Percentiles rank a stretch among this genome's conserved stretches.
Conservation (phyloP, 92 coral and sea anemone genomes). For the Desmophyllum pertusum region DNA sequence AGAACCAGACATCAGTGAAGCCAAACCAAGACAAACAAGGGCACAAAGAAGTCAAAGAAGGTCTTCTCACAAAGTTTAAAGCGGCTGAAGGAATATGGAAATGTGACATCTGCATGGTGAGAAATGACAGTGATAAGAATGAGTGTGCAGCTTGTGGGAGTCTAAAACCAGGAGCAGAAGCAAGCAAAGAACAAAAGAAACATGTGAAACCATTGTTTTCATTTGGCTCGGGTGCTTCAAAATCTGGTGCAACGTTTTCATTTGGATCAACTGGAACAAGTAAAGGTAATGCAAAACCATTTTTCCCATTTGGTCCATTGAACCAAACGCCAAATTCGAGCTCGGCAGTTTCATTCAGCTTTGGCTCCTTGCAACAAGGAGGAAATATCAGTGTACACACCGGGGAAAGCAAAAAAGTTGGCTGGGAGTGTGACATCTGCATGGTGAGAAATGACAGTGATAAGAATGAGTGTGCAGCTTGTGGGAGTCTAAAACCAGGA, state of each 20-base stretch:
- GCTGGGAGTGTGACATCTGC: slow-evolving; percentile 71
- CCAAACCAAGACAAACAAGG: background rate
- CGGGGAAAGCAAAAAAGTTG: background rate
- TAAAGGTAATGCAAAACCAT: background rate
- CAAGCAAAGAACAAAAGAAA: background rate
- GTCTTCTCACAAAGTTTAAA: slow-evolving; percentile 46
- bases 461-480: slow-evolving; percentile 50
- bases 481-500: slow-evolving; percentile 44
- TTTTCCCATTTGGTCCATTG: background rate
- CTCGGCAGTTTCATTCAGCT: background rate
- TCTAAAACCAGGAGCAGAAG: slow-evolving; percentile 45
- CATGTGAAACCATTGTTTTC: background rate
- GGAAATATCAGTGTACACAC: background rate
- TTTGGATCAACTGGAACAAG: background rate
- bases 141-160: slow-evolving; percentile 63
- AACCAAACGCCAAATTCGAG: background rate
- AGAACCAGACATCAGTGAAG: slow-evolving; percentile 3
- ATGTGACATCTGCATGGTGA: slow-evolving; percentile 59
- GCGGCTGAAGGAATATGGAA: slow-evolving; percentile 70
- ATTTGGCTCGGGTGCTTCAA: background rate
- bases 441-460: slow-evolving; percentile 47
- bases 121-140: slow-evolving; percentile 42
- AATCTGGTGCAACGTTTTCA: background rate
- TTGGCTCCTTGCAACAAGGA: background rate
- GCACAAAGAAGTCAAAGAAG: background rate